These are phyloP conservation scores for Galerucella calmariensis DNA, from an alignment of 2,888 invertebrate genomes.

Conservation along the genomic window DNA sequence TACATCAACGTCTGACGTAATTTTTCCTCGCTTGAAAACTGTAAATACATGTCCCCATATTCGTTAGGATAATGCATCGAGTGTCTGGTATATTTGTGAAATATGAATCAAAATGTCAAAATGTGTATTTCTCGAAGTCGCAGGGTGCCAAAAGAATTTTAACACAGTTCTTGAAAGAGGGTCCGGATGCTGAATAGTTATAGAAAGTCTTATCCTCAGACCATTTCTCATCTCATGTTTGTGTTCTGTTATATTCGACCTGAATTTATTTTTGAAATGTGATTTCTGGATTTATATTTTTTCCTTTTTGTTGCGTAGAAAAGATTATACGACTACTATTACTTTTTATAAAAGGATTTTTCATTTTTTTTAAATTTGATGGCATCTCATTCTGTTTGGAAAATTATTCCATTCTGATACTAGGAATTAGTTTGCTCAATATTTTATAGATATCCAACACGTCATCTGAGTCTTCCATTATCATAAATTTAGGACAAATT, in stretches of 20 bases:
- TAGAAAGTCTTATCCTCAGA: constrained; percentile 40
- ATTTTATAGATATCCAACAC: too few species aligned
- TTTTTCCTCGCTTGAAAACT: constrained; percentile 51
- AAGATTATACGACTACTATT: neutral
- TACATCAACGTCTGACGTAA: constrained; percentile 38
- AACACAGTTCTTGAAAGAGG: constrained; percentile 43
- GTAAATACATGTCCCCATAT: constrained; percentile 37
- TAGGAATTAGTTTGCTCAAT: too few species aligned
- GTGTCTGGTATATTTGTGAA: constrained; percentile 51
- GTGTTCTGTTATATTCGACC: constrained; percentile 40
- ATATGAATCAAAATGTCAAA: constrained; percentile 56
- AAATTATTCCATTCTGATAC: too few species aligned
- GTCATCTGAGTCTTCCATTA: too few species aligned
- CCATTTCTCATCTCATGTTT: constrained; percentile 44
- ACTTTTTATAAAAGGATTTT: too few species aligned
- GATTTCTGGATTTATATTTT: constrained; percentile 28
- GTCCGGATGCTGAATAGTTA: constrained; percentile 42
- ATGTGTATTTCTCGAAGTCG: constrained; percentile 50
- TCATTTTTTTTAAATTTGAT: too few species aligned
- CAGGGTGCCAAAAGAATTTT: constrained; percentile 48
- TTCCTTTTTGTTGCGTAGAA: neutral
- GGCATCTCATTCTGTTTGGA: too few species aligned
- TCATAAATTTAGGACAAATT: too few species aligned
- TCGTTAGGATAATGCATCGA: constrained; percentile 45
- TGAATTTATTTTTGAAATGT: constrained; percentile 40